A percentile compares a stretch with the other conserved stretches of the same genome.
Conservation (phyloP, 1,140 invertebrate species). For the Drosophila parabipectinata region DNA sequence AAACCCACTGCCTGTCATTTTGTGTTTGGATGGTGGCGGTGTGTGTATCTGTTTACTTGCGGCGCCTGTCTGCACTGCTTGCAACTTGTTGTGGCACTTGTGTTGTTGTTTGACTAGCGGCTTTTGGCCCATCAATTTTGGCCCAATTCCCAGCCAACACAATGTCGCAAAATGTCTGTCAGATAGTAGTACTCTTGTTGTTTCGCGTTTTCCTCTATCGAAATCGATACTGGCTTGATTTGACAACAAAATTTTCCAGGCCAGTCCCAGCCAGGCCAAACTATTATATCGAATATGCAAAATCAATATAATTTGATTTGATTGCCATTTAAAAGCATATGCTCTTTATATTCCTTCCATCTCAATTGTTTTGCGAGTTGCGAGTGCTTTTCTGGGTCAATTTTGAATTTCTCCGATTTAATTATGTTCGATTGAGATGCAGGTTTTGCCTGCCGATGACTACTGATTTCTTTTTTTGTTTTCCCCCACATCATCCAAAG, state of each 20-base stretch:
- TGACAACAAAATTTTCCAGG: background rate
- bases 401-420: background rate
- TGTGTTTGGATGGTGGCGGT: background rate
- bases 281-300: background rate
- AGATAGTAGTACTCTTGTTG: conserved; percentile 3
- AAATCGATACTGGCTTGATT: conserved; percentile 20
- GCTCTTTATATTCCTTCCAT: background rate
- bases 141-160: background rate
- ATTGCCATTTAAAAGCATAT: background rate
- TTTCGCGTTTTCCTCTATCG: background rate
- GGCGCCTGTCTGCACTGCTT: conserved; percentile 1
- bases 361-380: background rate
- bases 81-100: conserved; percentile 27
- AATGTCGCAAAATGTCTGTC: conserved; percentile 6
- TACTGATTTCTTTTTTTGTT: conserved; percentile 1
- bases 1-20: background rate
- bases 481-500: background rate
- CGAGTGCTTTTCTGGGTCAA: no score
- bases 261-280: background rate
- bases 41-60: conserved; percentile 3
- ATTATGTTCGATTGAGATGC: background rate
- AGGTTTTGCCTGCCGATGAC: background rate
- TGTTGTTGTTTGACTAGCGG: conserved; percentile 23
- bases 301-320: background rate
- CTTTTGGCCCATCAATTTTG: conserved; percentile 9